These are phyloP conservation scores for Noctua janthe DNA, from an alignment of 2,888 invertebrate genomes.

Conservation along the genomic window DNA sequence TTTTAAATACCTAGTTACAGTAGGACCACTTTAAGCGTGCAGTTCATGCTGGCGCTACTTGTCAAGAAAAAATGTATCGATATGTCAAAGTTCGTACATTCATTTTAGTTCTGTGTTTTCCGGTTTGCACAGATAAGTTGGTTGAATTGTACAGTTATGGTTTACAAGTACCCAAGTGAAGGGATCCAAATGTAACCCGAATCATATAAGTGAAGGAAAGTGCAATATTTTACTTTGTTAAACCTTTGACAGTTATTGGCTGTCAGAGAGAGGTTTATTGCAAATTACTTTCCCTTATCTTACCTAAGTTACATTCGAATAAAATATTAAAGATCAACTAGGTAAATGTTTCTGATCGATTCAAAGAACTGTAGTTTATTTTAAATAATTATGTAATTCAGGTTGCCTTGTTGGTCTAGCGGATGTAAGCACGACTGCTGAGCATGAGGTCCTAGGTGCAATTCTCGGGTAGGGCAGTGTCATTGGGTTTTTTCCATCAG, in stretches of 20 bases:
- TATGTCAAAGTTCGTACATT: not conserved
- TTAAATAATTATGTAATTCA: too few relatives aligned
- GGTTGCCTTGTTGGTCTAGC: too few relatives aligned
- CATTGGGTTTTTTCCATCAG: too few relatives aligned
- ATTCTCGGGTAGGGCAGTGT: too few relatives aligned
- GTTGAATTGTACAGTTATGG: not conserved
- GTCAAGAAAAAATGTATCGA: not conserved
- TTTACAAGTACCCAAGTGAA: not conserved
- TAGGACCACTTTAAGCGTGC: not conserved
- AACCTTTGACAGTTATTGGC: conserved; percentile 16
- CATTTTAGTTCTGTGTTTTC: not conserved
- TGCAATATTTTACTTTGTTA: conserved; percentile 13
- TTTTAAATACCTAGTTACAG: not conserved
- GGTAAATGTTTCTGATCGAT: not conserved
- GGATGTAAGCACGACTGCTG: too few relatives aligned
- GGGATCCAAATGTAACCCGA: not conserved
- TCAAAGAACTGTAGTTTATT: not conserved
- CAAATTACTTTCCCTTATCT: conserved; percentile 43
- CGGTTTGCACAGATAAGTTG: not conserved
- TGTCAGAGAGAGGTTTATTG: conserved; percentile 46
- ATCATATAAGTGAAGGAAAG: conserved; percentile 13
- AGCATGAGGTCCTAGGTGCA: too few relatives aligned
- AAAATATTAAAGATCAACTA: not conserved
- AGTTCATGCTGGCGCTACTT: not conserved
- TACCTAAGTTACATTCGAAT: not conserved